Evolutionary conservation across 2,888 invertebrate genomes (phyloP).

Genomic region (Empis stercorea): DNA sequence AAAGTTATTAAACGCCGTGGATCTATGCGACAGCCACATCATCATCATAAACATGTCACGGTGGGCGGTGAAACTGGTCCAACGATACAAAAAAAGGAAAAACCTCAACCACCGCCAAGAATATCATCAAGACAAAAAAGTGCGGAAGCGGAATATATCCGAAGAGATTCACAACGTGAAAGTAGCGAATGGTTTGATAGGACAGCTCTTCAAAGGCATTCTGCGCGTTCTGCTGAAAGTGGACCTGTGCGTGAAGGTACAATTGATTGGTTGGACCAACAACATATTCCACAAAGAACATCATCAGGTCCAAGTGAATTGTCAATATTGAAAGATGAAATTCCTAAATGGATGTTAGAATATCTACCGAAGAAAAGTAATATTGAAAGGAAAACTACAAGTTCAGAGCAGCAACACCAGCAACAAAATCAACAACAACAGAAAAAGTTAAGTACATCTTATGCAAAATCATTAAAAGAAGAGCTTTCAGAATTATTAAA

Average conservation of each 20-base stretch:
- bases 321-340: constrained; percentile 32
- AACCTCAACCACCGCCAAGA: constrained; percentile 18
- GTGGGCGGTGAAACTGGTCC: constrained; percentile 6
- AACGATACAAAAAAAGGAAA: constrained; percentile 18
- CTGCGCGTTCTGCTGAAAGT: constrained; percentile 35
- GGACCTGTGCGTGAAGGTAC: constrained; percentile 33
- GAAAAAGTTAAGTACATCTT: constrained; percentile 16
- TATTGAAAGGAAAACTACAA: constrained; percentile 20
- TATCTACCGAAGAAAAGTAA: constrained; percentile 30
- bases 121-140: constrained; percentile 16
- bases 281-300: constrained; percentile 30
- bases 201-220: constrained; percentile 33
- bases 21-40: constrained; percentile 22
- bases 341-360: constrained; percentile 33
- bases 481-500: constrained; percentile 32
- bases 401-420: constrained; percentile 1
- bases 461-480: constrained; percentile 29
- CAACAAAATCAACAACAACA: constrained; percentile 17
- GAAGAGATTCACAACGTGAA: constrained; percentile 14
- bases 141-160: constrained; percentile 18
- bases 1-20: constrained; percentile 29
- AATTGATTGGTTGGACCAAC: constrained; percentile 31
- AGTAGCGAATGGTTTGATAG: constrained; percentile 34
- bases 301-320: constrained; percentile 36
- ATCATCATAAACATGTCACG: constrained; percentile 12